Percentiles rank a stretch among this genome's conserved stretches.
phyloP scores from a whole-genome alignment of 2,888 invertebrate species.

The Eupithecia subumbrata region DNA sequence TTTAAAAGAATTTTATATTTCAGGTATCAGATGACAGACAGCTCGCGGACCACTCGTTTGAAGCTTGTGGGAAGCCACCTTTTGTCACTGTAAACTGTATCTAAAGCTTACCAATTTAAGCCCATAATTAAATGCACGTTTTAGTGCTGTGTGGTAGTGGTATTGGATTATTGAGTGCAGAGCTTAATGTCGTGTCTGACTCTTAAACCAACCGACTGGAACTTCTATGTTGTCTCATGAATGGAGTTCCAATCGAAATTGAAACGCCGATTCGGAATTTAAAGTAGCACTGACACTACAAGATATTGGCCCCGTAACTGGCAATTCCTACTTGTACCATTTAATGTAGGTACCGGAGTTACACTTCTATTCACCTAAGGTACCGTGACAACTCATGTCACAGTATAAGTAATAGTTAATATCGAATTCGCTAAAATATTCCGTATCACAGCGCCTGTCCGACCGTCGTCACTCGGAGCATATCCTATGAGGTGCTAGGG shows the following conservation, averaged over 20 bases:
- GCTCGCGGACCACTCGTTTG: no score
- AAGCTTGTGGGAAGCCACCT: no score
- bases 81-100: no score
- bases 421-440: conserved; percentile 27
- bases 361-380: not conserved
- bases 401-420: conserved; percentile 8
- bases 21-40: no score
- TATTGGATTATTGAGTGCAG: no score
- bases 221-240: not conserved
- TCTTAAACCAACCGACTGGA: no score
- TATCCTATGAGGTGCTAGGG: conserved; percentile 23
- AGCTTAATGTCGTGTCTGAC: no score
- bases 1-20: no score
- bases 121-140: no score
- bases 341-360: not conserved
- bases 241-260: not conserved
- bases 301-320: not conserved
- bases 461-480: conserved; percentile 39
- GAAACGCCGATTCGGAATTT: not conserved
- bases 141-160: no score
- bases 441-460: conserved; percentile 35
- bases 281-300: not conserved
- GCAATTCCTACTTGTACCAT: not conserved
- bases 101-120: no score
- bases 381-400: not conserved